phyloP scores from a whole-genome alignment of 2,888 invertebrate genomes.

The Chesias legatella region DNA sequence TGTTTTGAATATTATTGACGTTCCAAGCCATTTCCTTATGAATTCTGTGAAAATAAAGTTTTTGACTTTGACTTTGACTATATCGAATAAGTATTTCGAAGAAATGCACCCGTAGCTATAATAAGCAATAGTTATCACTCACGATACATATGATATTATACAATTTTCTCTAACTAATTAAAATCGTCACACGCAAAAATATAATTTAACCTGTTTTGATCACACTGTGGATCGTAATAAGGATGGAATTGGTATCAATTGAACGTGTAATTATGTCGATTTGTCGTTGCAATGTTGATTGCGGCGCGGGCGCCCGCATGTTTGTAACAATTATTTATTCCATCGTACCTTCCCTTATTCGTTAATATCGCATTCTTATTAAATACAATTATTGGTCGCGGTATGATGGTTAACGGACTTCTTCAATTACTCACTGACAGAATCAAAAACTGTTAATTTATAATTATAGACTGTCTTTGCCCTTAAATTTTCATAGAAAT shows the following conservation, averaged over 20 bases:
- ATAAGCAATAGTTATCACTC: conserved; percentile 44
- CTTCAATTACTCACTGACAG: conserved; percentile 17
- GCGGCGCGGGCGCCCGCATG: conserved; percentile 71
- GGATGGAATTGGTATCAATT: conserved; percentile 34
- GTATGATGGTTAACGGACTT: conserved; percentile 75
- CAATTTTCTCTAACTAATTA: conserved; percentile 22
- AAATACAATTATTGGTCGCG: conserved; percentile 57
- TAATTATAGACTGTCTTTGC: not conserved
- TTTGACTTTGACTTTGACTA: conserved; percentile 3
- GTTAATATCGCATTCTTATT: conserved; percentile 71
- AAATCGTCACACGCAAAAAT: conserved; percentile 9
- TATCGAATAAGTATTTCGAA: conserved; percentile 7
- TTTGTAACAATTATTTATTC: conserved; percentile 54
- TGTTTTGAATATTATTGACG: too few species aligned
- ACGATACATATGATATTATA: conserved; percentile 57
- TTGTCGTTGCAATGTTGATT: conserved; percentile 31
- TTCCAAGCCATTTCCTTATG: too few species aligned
- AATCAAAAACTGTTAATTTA: conserved; percentile 4
- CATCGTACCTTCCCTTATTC: conserved; percentile 68
- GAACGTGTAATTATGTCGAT: conserved; percentile 28
- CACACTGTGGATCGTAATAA: conserved; percentile 26
- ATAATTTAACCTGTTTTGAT: conserved; percentile 6
- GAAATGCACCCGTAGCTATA: conserved; percentile 22
- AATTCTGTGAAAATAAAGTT: too few species aligned
- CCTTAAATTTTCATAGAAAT: not conserved